Evolutionary conservation across 2,888 invertebrate genomes (phyloP).

Genomic region (Thymelicus lineola): DNA sequence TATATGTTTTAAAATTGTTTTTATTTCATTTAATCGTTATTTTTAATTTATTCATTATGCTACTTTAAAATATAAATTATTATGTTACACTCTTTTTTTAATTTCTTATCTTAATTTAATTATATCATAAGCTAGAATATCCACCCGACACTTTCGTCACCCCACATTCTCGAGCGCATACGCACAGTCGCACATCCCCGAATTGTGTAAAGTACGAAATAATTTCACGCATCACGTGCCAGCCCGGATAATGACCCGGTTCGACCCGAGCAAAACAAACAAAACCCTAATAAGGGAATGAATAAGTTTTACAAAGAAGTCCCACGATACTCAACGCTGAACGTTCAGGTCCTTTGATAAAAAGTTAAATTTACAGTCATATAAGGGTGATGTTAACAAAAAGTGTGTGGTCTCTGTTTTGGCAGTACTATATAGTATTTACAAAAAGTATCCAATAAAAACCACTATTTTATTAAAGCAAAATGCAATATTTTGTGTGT

Average conservation of each 20-base stretch:
- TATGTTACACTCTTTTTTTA: too few species aligned
- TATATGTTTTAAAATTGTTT: too few species aligned
- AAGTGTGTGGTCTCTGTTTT: too few species aligned
- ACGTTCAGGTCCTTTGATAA: constrained; percentile 40
- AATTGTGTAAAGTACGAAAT: constrained; percentile 84
- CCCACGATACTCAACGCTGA: constrained; percentile 45
- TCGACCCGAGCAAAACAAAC: constrained; percentile 73
- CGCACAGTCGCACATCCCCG: constrained; percentile 61
- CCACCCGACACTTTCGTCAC: constrained; percentile 54
- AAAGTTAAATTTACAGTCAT: constrained; percentile 5
- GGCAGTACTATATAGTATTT: too few species aligned
- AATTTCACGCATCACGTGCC: constrained; percentile 85
- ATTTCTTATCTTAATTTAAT: too few species aligned
- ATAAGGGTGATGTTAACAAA: constrained; percentile 1
- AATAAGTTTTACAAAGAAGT: constrained; percentile 58
- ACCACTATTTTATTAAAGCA: too few species aligned
- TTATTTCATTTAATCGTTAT: too few species aligned
- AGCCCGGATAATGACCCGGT: constrained; percentile 79
- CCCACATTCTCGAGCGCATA: constrained; percentile 63
- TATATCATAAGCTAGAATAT: constrained; percentile 43
- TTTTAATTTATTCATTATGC: too few species aligned
- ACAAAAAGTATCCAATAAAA: too few species aligned
- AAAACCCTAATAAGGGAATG: constrained; percentile 67
- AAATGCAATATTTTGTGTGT: too few species aligned
- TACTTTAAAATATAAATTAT: too few species aligned